Percentiles rank a stretch among this genome's conserved stretches.
These are phyloP conservation scores for Heterotilapia buettikoferi DNA, from an alignment of 2,113 vertebrate genomes.

Conservation along the genomic window DNA sequence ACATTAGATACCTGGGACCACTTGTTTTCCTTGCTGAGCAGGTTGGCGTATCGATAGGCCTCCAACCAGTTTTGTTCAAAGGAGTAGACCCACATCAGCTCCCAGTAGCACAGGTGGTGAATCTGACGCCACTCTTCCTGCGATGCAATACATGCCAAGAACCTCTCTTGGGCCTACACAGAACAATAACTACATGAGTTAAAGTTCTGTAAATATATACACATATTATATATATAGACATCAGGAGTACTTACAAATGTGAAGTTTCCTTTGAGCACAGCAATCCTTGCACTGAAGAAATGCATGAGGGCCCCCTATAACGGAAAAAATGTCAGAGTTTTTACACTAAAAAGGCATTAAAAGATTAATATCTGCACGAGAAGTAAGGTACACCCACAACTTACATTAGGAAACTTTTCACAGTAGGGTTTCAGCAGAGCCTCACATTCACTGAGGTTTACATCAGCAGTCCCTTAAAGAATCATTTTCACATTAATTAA, in stretches of 20 bases:
- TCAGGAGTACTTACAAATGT: conserved; percentile 75
- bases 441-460: conserved; percentile 82
- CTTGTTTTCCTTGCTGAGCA: conserved; percentile 90
- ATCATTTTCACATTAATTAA: background rate
- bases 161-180: conserved; percentile 79
- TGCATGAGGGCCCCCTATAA: conserved; percentile 85
- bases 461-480: conserved; percentile 81
- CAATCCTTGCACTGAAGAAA: conserved; percentile 87
- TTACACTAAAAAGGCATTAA: background rate
- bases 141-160: conserved; percentile 82
- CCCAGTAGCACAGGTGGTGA: conserved; percentile 96
- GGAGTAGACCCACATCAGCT: conserved; percentile 88
- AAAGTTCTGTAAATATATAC: background rate
- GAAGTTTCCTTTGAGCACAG: conserved; percentile 84
- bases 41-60: conserved; percentile 85
- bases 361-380: rapidly evolving
- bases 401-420: conserved; percentile 84
- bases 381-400: background rate
- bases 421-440: conserved; percentile 82
- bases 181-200: background rate
- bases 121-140: conserved; percentile 93
- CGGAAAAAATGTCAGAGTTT: background rate
- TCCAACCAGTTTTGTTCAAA: conserved; percentile 87
- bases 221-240: background rate
- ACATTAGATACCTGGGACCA: conserved; percentile 85